phyloP scores from a whole-genome alignment of 2,113 vertebrate genomes.

The Tringa solitaria region DNA sequence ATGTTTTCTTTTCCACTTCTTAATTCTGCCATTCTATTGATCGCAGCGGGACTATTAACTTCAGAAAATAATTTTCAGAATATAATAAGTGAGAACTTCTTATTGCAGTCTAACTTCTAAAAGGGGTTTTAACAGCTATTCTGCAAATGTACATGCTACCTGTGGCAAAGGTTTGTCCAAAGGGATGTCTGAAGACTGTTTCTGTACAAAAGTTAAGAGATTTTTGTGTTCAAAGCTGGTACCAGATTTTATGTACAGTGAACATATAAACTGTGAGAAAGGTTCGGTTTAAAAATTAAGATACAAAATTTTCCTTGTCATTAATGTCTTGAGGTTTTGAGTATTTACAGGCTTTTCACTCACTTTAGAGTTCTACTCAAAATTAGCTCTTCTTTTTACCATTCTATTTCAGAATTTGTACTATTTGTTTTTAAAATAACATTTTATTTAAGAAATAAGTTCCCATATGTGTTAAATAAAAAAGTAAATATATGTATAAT shows the following conservation, averaged over 20 bases:
- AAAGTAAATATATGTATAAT: not conserved
- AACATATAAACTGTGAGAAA: not conserved
- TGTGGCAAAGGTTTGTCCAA: not conserved
- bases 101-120: not conserved
- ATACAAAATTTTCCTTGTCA: not conserved
- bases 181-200: not conserved
- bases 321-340: not conserved
- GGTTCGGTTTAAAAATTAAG: not conserved
- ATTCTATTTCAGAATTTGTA: not conserved
- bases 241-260: not conserved
- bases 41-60: not conserved
- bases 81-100: not conserved
- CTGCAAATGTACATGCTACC: rapidly evolving
- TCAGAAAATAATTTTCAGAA: not conserved
- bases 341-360: not conserved
- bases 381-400: not conserved
- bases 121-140: not conserved
- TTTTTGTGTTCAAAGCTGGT: not conserved
- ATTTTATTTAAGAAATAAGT: not conserved
- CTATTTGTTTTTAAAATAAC: not conserved
- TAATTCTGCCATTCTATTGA: not conserved
- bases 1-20: not conserved
- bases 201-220: not conserved
- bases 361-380: not conserved
- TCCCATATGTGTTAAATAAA: not conserved